Base-by-base conservation (phyloP, 2,797 vertebrate species). In the Betta splendens region DNA sequence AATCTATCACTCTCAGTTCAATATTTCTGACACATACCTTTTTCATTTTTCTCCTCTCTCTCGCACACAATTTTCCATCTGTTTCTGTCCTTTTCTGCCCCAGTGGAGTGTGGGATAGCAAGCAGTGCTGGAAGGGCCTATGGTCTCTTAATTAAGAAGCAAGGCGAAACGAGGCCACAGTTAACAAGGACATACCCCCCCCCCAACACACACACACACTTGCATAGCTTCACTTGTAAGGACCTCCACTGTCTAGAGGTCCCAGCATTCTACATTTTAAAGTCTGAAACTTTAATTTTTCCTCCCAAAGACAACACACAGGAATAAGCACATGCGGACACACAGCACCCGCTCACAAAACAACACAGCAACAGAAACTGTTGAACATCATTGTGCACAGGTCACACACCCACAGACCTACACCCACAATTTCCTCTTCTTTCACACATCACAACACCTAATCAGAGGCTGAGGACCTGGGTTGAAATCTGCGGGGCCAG, bases 81-180 rank as follows among this genome's bases (percentile, higher is more conserved):
- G 59, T 58, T 76, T 52, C 63, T 58, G 67, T 79, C 67, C 69
- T 72, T 80, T 77, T 70, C 70, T 81, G 72, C 72, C 80, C 72
- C 83, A 77, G 68, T 80, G 75, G 76, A 85, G 70, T 85, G 80
- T 77, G 73, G 76, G 75, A 77, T 77, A 69, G 72, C 66, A 75
- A 63, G 81, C 81, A 70, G 69, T 59, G 70, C 76, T 77, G 69
- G 58, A 65, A 84, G 81, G 81, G 81, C 79, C 84, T 64, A 67
- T 37, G 62, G 84, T 79, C 82, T 87, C 83, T 91, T 92, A 90
- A 92, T 92, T 92, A 91, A 89, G 80, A 87, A 85, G 81, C 84
- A 88, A 83, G 75, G 80, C 70, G 69, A 85, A 91, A 89, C 79
- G 75, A 84, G 85, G 85, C 81, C 76, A 86, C 72, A 45, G 83